Conservation (phyloP, 2,113 vertebrate genomes). For the Cottus gobio region DNA sequence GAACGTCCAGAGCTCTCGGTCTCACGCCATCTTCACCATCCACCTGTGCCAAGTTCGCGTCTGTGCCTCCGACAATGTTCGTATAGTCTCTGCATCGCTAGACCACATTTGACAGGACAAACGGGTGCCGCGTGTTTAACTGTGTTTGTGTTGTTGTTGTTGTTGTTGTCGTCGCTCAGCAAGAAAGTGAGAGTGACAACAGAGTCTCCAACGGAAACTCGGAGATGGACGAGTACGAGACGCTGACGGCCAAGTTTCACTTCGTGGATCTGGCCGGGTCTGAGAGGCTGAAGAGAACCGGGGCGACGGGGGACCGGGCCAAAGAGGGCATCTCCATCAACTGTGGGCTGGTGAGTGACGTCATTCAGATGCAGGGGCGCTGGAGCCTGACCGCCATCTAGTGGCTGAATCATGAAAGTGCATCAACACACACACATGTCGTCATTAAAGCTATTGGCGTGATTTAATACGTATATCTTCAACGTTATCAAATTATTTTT, state of each 20-base stretch:
- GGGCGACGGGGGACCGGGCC: slow-evolving; percentile 95
- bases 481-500: neutral
- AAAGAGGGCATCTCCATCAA: slow-evolving; percentile 99
- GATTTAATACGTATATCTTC: neutral
- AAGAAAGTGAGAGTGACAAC: slow-evolving; percentile 91
- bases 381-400: slow-evolving; percentile 56
- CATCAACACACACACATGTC: neutral
- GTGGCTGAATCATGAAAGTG: slow-evolving; percentile 38
- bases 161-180: slow-evolving; percentile 49
- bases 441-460: neutral
- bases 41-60: slow-evolving; percentile 95
- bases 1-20: slow-evolving; percentile 99
- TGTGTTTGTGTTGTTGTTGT: neutral
- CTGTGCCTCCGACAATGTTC: slow-evolving; percentile 88
- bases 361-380: too few relatives aligned
- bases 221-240: slow-evolving; percentile 95
- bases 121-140: neutral
- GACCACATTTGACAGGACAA: neutral
- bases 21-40: slow-evolving; percentile 97
- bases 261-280: slow-evolving; percentile 98
- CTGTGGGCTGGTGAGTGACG: slow-evolving; percentile 98
- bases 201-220: slow-evolving; percentile 89
- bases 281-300: slow-evolving; percentile 95
- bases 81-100: slow-evolving; percentile 43
- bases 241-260: slow-evolving; percentile 97